phyloP scores from a whole-genome alignment of 2,113 vertebrate genomes.

The Notiomystis cincta region DNA sequence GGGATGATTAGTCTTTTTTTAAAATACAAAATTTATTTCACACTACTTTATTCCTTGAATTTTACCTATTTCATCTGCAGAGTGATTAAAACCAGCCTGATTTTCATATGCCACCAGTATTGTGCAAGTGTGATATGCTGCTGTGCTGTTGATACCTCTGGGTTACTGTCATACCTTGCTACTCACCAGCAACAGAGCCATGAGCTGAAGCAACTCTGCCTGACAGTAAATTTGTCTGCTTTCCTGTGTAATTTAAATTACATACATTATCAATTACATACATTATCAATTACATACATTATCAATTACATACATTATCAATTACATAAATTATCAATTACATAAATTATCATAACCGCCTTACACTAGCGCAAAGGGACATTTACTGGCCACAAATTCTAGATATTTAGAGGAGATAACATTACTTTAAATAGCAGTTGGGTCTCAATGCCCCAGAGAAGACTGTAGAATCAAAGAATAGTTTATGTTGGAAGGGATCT shows the following conservation, averaged over 20 bases:
- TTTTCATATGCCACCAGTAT: background rate
- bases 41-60: background rate
- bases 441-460: background rate
- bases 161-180: background rate
- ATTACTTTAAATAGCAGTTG: background rate
- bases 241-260: background rate
- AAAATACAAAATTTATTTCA: background rate
- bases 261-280: background rate
- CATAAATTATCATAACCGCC: background rate
- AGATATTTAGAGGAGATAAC: background rate
- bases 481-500: background rate
- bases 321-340: too few species aligned
- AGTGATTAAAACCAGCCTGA: background rate
- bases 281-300: too few species aligned
- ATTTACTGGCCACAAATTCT: background rate
- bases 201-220: background rate
- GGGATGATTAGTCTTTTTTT: background rate
- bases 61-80: background rate
- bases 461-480: background rate
- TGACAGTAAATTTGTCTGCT: background rate
- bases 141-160: background rate
- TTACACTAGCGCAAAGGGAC: background rate
- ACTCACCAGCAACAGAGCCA: background rate
- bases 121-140: background rate
- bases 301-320: too few species aligned